phyloP scores from a whole-genome alignment of 2,888 invertebrate genomes.

The Drosophila vallismaia region DNA sequence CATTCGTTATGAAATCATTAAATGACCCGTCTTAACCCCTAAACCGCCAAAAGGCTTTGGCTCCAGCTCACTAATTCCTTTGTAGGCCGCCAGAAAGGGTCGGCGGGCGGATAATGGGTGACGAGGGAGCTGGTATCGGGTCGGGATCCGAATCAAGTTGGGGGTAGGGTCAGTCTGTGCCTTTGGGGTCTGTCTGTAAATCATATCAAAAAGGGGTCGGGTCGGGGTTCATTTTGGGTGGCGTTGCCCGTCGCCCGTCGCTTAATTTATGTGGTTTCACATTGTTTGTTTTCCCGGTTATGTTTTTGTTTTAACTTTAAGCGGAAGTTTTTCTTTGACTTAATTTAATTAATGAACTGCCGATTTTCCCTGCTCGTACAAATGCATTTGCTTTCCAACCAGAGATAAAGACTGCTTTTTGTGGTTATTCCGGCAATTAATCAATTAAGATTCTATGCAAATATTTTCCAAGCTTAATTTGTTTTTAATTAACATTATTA shows the following conservation, averaged over 20 bases:
- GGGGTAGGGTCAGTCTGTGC: constrained; percentile 39
- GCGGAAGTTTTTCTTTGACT: constrained; percentile 53
- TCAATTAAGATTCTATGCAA: constrained; percentile 51
- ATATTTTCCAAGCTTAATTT: constrained; percentile 22
- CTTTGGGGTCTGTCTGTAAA: constrained; percentile 52
- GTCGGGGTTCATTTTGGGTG: constrained; percentile 33
- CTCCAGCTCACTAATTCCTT: constrained; percentile 28
- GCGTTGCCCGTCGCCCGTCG: constrained; percentile 55
- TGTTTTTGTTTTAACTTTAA: constrained; percentile 39
- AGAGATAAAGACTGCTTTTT: constrained; percentile 15
- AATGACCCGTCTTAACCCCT: constrained; percentile 30
- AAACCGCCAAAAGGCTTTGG: constrained; percentile 23
- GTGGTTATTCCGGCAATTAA: constrained; percentile 39
- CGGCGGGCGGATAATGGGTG: constrained; percentile 3
- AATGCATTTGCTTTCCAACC: constrained; percentile 17
- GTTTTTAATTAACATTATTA: constrained; percentile 49
- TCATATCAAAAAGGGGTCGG: constrained; percentile 59
- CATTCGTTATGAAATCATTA: constrained; percentile 37
- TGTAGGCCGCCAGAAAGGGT: constrained; percentile 13
- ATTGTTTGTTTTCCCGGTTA: constrained; percentile 58
- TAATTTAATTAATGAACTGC: constrained; percentile 68
- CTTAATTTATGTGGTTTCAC: constrained; percentile 71
- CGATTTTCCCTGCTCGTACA: constrained; percentile 38
- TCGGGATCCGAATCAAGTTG: not conserved
- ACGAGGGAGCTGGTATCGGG: no score